Evolutionary conservation across 1,140 invertebrate genomes (phyloP).

Genomic region (Geopemphigus sp.): DNA sequence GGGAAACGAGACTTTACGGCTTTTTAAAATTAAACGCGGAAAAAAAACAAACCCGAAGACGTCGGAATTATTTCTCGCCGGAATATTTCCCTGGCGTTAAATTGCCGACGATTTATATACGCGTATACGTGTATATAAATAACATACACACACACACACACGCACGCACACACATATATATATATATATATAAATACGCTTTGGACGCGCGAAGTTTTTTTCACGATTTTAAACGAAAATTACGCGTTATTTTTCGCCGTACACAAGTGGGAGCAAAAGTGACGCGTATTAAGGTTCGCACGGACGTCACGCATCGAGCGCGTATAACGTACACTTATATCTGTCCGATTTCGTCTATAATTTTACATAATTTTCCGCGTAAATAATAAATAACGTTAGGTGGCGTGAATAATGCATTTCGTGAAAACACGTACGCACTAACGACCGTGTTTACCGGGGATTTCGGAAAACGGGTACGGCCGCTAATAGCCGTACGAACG

Average conservation of each 20-base stretch:
- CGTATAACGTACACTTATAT: not conserved
- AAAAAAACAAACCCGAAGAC: no score
- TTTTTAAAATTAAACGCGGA: no score
- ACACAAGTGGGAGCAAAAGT: not conserved
- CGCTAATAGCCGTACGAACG: no score
- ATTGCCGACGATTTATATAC: no score
- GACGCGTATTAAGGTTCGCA: not conserved
- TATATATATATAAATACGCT: no score
- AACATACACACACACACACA: no score
- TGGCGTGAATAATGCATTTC: conserved; percentile 17
- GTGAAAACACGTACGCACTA: not conserved
- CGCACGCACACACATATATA: no score
- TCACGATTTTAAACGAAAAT: not conserved
- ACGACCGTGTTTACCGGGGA: no score
- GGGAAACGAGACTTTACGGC: no score
- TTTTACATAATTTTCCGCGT: conserved; percentile 3
- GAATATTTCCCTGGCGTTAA: no score
- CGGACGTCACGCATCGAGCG: not conserved
- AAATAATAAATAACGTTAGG: not conserved
- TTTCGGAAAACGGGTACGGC: not conserved
- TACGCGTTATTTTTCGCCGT: not conserved
- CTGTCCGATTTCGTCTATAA: not conserved
- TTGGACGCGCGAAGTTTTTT: not conserved
- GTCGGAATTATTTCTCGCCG: no score
- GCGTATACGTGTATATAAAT: no score